Evolutionary conservation across 2,113 vertebrate species (phyloP).

Genomic region (Mobula birostris): DNA sequence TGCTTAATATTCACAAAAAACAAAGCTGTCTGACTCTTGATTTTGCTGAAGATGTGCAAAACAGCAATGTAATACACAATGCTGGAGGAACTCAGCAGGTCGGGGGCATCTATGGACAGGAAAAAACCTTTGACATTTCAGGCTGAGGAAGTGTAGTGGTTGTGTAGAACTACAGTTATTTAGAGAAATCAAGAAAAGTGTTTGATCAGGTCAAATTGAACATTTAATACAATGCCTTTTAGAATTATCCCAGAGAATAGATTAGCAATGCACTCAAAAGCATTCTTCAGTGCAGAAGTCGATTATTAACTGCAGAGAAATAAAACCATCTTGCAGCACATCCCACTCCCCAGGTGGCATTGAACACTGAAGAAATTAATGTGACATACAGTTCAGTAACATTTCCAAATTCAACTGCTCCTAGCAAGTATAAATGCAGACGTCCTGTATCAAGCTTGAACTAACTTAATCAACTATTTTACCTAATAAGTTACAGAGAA

Average conservation of each 20-base stretch:
- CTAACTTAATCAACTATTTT: background rate
- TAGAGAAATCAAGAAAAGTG: slow-evolving; percentile 46
- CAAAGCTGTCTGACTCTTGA: background rate
- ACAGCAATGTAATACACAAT: too few species aligned
- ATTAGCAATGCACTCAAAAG: background rate
- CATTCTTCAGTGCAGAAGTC: background rate
- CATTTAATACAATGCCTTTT: background rate
- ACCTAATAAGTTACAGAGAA: background rate
- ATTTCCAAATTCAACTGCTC: background rate
- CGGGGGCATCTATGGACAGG: too few species aligned
- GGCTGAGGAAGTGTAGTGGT: background rate
- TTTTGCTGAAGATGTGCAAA: background rate
- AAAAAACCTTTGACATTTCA: too few species aligned
- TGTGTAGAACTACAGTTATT: slow-evolving; percentile 56
- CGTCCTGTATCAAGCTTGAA: background rate
- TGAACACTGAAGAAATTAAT: background rate
- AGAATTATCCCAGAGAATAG: background rate
- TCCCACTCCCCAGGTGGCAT: background rate
- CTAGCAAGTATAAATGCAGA: background rate
- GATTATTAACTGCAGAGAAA: background rate
- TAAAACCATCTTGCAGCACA: background rate
- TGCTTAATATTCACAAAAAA: background rate
- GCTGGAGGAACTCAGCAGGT: too few species aligned
- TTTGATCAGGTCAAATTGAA: background rate
- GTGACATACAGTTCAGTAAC: background rate